Evolutionary conservation across 2,888 invertebrate species (phyloP).

Genomic region (Lissocephala sabroskyi): DNA sequence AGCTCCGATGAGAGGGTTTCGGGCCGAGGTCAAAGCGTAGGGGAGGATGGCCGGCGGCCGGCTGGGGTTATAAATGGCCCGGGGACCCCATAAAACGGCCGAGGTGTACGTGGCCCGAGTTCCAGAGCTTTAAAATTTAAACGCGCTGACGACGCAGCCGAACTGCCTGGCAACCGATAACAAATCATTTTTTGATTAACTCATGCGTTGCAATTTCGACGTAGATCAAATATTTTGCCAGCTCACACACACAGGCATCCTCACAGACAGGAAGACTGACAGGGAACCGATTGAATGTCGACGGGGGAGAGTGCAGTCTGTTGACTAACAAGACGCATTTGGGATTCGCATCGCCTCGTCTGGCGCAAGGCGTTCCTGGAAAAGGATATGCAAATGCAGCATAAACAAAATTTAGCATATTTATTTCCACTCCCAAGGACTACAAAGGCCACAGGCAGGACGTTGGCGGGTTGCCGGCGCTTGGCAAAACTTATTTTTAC

Average conservation of each 20-base stretch:
- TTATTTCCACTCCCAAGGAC: conserved; percentile 32
- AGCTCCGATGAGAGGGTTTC: conserved; percentile 28
- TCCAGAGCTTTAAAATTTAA: not conserved
- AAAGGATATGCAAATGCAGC: conserved; percentile 48
- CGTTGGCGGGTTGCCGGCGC: no score
- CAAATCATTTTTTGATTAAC: conserved; percentile 66
- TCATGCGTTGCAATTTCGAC: conserved; percentile 63
- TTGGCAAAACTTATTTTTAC: conserved; percentile 48
- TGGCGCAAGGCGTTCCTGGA: conserved; percentile 17
- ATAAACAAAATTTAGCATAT: conserved; percentile 54
- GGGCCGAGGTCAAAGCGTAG: no score
- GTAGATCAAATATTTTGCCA: conserved; percentile 60
- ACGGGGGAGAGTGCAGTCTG: conserved; percentile 58
- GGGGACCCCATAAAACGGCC: not conserved
- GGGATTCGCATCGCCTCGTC: conserved; percentile 43
- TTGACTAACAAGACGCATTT: conserved; percentile 41
- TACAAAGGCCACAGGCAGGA: no score
- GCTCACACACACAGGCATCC: conserved; percentile 26
- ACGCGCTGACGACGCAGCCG: conserved; percentile 10
- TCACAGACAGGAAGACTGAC: conserved; percentile 11
- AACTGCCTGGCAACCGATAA: conserved; percentile 61
- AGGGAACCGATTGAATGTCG: conserved; percentile 44
- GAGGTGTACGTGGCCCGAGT: not conserved
- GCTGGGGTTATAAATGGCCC: not conserved
- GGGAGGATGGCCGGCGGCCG: no score